phyloP scores from a whole-genome alignment of 2,888 invertebrate genomes.

The Dolichomitus sp. region DNA sequence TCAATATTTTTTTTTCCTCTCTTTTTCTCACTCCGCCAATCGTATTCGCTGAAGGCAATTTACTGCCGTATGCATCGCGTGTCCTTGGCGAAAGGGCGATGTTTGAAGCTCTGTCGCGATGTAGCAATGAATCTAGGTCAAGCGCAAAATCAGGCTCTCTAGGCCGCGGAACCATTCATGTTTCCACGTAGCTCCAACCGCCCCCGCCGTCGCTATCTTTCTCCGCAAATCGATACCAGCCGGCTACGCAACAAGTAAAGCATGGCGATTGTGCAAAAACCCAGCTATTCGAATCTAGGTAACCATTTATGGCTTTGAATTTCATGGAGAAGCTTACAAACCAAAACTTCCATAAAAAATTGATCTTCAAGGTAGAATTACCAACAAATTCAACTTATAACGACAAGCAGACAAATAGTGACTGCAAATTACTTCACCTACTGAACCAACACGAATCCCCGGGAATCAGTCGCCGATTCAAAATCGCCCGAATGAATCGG shows the following conservation, averaged over 20 bases:
- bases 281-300: background rate
- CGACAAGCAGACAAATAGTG: background rate
- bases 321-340: background rate
- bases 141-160: slow-evolving; percentile 78
- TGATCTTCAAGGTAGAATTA: background rate
- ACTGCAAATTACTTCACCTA: background rate
- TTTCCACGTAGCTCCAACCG: slow-evolving; percentile 73
- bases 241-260: slow-evolving; percentile 80
- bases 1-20: slow-evolving; percentile 12
- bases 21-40: background rate
- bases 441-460: background rate
- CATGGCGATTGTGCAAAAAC: slow-evolving; percentile 51
- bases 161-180: slow-evolving; percentile 78
- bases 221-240: slow-evolving; percentile 78
- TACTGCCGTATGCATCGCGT: background rate
- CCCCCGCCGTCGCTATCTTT: slow-evolving; percentile 66
- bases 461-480: slow-evolving; percentile 1
- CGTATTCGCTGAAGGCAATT: background rate
- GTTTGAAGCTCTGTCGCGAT: slow-evolving; percentile 33
- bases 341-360: background rate
- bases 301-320: background rate
- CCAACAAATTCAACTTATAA: background rate
- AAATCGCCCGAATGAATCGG: slow-evolving; percentile 9
- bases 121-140: slow-evolving; percentile 76
- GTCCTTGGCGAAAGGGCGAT: slow-evolving; percentile 26